phyloP scores from a whole-genome alignment of 2,888 invertebrate species.

The Podabrus alpinus region DNA sequence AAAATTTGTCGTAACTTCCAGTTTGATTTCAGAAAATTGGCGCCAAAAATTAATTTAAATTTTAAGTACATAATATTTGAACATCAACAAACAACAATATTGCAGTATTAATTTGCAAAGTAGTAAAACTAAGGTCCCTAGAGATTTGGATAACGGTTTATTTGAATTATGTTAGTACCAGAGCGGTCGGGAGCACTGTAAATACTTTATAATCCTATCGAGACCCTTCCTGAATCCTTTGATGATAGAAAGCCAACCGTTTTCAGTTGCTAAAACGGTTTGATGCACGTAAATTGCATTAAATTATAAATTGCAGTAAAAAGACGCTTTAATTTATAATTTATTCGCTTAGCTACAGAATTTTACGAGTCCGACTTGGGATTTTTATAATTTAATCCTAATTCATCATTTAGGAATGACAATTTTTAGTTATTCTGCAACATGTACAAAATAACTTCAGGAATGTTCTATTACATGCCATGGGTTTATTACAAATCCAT shows the following conservation, averaged over 20 bases:
- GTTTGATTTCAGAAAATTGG: not conserved
- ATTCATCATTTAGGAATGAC: not conserved
- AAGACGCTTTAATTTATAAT: not conserved
- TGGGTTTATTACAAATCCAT: not conserved
- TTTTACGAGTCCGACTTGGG: not conserved
- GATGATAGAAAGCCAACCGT: slow-evolving; percentile 30
- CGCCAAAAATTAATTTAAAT: not conserved
- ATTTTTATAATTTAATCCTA: not conserved
- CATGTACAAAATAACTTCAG: not conserved
- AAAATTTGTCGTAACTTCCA: no score
- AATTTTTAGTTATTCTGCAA: not conserved
- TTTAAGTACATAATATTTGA: slow-evolving; percentile 11
- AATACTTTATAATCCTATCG: slow-evolving; percentile 34
- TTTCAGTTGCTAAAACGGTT: slow-evolving; percentile 26
- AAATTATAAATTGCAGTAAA: slow-evolving; percentile 18
- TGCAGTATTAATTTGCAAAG: slow-evolving; percentile 27
- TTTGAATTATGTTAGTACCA: slow-evolving; percentile 29
- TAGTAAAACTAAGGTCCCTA: slow-evolving; percentile 21
- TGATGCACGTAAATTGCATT: slow-evolving; percentile 26
- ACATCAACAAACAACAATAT: slow-evolving; percentile 16
- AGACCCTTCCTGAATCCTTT: slow-evolving; percentile 29
- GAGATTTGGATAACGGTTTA: slow-evolving; percentile 29
- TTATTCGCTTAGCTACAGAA: not conserved
- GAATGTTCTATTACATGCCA: not conserved
- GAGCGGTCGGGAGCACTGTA: slow-evolving; percentile 25